Base-by-base conservation (phyloP, 2,888 invertebrate genomes). In the Conops quadrifasciatus region DNA sequence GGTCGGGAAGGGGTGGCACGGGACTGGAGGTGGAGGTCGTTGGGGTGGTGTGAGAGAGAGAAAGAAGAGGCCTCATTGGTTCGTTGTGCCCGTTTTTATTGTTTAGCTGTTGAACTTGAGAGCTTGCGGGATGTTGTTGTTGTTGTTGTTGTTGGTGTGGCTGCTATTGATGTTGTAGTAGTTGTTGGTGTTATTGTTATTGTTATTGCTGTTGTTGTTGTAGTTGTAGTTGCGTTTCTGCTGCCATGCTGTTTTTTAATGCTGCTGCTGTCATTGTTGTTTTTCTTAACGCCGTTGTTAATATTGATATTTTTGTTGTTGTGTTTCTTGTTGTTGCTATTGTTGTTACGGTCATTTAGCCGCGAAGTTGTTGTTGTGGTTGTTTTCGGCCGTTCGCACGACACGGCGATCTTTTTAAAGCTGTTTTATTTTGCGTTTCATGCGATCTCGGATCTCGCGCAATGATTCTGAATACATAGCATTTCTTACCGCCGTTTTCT, bases 121-220 rank as follows among this genome's bases (percentile, higher is more conserved):
- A 67, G 45, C 43, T 21, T 71, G 45, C 62, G 49, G 60, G 66
- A 59, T 71, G 19, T 60, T 26, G 47, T 47, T 45, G 45, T 24
- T 63, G 28, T 28, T 63, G 28, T 56, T 56, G 24, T 56, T 56
- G 4, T 36, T 36, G 5, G 36, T 63, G 16, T 63, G 16, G 16
- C 15, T 47, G 26, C 45, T 9, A 15, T 24, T 24, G 56, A n/a
- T n/a, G n/a, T n/a, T n/a, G n/a, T n/a, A n/a, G n/a, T n/a, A n/a
- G n/a, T n/a, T 3, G 13, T 26, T 63, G 28, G 13, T 16, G 47
- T 21, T 45, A 24, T 65, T 36, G 36, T 13, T 3, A 24, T 28
- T 36, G 11, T 67, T 24, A 49, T 69, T 56, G 64, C 56, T 70
- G 63, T 70, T 56, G 56, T 70, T 58, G 36, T 43, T 56, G 15